Conservation (phyloP, 1,140 invertebrate species). For the Pentalonia nigronervosa region DNA sequence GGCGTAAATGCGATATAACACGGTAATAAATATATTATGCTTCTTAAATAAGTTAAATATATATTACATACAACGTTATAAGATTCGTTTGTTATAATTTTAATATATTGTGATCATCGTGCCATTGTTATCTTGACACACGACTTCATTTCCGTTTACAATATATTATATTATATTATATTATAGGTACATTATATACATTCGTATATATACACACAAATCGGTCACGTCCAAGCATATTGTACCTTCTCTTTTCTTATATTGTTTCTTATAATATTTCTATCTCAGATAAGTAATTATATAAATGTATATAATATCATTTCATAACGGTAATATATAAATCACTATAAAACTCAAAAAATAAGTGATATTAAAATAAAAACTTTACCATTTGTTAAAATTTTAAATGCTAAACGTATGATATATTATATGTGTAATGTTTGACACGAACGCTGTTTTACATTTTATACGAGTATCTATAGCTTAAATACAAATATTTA, state of each 20-base stretch:
- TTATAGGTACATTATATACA: not conserved
- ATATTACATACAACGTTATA: not conserved
- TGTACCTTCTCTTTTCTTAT: not conserved
- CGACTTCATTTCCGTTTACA: not conserved
- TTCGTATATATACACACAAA: not conserved
- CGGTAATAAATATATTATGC: not conserved
- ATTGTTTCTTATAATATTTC: not conserved
- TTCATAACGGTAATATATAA: too few species aligned
- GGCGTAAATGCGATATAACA: not conserved
- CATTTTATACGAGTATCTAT: too few species aligned
- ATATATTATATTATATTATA: not conserved
- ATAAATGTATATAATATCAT: not conserved
- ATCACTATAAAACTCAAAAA: too few species aligned
- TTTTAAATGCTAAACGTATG: too few species aligned
- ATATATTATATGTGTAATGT: too few species aligned
- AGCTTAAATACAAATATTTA: too few species aligned
- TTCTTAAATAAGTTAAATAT: not conserved
- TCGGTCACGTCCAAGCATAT: not conserved
- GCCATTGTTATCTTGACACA: not conserved
- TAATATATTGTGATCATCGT: not conserved
- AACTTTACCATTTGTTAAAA: too few species aligned
- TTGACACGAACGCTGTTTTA: too few species aligned
- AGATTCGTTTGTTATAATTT: slow-evolving; percentile 4
- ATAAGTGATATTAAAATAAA: too few species aligned
- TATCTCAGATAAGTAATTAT: not conserved